phyloP scores from a whole-genome alignment of 2,797 vertebrate genomes.

The Triplophysa bombifrons region DNA sequence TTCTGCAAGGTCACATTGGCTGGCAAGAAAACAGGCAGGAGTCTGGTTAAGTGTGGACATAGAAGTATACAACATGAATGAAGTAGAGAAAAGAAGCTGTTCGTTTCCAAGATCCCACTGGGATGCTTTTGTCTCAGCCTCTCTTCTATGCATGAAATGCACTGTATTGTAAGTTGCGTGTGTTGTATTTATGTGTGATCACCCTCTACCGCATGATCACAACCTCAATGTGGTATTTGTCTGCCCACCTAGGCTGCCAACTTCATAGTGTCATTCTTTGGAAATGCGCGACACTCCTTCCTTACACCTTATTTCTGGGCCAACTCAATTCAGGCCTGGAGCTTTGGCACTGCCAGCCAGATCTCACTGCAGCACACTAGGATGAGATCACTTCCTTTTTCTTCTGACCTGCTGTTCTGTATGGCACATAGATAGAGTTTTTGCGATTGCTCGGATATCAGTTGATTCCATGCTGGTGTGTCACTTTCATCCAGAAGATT shows the following conservation, averaged over 20 bases:
- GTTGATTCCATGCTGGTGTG: not conserved
- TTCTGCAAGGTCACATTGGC: slow-evolving; percentile 1
- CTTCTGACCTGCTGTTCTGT: not conserved
- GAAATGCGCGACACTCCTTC: slow-evolving; percentile 67
- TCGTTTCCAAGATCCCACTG: not conserved
- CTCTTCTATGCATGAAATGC: not conserved
- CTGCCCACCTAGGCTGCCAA: slow-evolving; percentile 78
- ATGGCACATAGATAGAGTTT: not conserved
- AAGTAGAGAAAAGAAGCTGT: not conserved
- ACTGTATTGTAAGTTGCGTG: not conserved
- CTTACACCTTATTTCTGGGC: slow-evolving; percentile 39
- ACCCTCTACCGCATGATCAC: slow-evolving; percentile 59
- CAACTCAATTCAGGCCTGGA: slow-evolving; percentile 48
- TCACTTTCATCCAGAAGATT: no score
- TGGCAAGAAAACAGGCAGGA: not conserved
- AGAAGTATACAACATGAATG: not conserved
- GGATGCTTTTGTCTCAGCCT: slow-evolving; percentile 9
- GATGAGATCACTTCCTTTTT: slow-evolving; percentile 42
- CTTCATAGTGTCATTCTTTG: slow-evolving; percentile 77
- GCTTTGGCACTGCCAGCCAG: slow-evolving; percentile 47
- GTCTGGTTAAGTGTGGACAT: not conserved
- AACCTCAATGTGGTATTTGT: slow-evolving; percentile 76
- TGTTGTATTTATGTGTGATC: slow-evolving; percentile 51
- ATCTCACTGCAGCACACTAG: slow-evolving; percentile 39
- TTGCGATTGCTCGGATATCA: not conserved